These are phyloP conservation scores for Mycteria americana DNA, from an alignment of 2,797 vertebrate species.

Conservation along the genomic window DNA sequence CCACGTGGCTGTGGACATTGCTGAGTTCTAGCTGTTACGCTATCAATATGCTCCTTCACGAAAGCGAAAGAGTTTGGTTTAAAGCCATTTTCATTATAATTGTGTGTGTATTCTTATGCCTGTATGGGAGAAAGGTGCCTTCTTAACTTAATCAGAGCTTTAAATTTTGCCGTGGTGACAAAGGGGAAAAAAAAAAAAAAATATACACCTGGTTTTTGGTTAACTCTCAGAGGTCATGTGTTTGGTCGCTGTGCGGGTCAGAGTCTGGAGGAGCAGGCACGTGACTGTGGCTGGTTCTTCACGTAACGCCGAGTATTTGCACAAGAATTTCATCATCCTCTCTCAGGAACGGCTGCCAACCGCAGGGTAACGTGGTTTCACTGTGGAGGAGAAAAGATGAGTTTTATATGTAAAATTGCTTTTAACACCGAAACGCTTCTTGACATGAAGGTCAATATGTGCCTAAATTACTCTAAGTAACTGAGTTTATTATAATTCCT, in stretches of 20 bases:
- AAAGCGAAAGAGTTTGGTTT: background rate
- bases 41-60: fast-evolving
- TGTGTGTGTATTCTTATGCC: background rate
- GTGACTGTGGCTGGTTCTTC: background rate
- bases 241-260: background rate
- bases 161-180: background rate
- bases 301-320: background rate
- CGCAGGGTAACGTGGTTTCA: background rate
- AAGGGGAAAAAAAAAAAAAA: background rate
- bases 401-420: constrained; percentile 4
- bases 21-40: background rate
- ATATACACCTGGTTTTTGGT: background rate
- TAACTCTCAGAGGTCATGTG: background rate
- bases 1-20: background rate
- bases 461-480: constrained; percentile 10
- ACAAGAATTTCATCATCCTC: constrained; percentile 13
- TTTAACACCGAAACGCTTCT: background rate
- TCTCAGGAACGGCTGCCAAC: background rate
- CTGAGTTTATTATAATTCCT: constrained; percentile 26
- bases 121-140: fast-evolving
- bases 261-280: background rate
- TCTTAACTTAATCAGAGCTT: background rate
- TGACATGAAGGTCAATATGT: constrained; percentile 25
- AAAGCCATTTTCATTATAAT: background rate
- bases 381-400: background rate